phyloP scores from a whole-genome alignment of 23 tunicate genomes.

The Trididemnum miniatum region DNA sequence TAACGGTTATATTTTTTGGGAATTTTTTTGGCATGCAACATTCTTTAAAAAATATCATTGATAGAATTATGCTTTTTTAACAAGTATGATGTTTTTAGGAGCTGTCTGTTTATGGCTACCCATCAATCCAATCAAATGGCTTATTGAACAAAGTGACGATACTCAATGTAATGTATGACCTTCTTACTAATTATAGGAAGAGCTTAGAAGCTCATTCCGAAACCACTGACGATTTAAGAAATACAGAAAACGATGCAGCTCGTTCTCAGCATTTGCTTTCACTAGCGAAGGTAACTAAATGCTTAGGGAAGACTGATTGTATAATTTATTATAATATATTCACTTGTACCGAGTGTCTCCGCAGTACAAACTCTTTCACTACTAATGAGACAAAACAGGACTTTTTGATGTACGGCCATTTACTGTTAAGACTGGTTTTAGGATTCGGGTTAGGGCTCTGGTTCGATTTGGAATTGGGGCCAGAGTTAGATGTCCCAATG shows the following conservation, averaged over 20 bases:
- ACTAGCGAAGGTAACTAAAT: conserved; percentile 48
- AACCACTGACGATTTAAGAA: conserved; percentile 31
- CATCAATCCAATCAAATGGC: conserved; percentile 38
- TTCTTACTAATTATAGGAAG: conserved; percentile 45
- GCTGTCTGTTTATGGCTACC: conserved; percentile 84
- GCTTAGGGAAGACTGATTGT: no score
- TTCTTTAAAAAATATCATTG: background rate
- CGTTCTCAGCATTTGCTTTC: conserved; percentile 65
- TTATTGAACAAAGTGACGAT: conserved; percentile 43
- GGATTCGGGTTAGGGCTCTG: no score
- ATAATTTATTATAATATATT: no score
- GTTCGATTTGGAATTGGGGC: no score
- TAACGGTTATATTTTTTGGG: background rate
- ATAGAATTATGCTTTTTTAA: background rate
- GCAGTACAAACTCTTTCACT: no score
- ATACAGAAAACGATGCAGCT: conserved; percentile 52
- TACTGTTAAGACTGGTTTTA: no score
- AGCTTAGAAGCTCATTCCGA: conserved; percentile 50
- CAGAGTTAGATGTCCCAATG: no score
- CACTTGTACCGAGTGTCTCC: no score
- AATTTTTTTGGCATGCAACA: background rate
- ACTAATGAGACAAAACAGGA: no score
- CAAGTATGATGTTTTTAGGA: no score
- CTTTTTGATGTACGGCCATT: no score
- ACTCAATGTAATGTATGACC: conserved; percentile 69